These are phyloP conservation scores for Capitulum mitella DNA, from an alignment of 2,888 invertebrate genomes.

Conservation along the genomic window DNA sequence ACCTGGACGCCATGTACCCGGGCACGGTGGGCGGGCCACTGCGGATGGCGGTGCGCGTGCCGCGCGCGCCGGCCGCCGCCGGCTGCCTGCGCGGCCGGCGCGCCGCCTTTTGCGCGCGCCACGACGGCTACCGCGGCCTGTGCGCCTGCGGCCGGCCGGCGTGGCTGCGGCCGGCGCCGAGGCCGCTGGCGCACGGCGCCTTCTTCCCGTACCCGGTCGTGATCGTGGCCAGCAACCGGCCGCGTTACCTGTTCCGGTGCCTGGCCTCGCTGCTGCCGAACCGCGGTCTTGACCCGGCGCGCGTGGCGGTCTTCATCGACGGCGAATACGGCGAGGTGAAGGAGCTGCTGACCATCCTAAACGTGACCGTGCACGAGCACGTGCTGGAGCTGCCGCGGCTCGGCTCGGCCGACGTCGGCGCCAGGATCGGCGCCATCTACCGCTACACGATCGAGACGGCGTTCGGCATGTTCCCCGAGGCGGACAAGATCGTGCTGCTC, in stretches of 20 bases:
- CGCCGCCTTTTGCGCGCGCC: not conserved
- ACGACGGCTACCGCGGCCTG: conserved; percentile 6
- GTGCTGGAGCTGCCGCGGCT: conserved; percentile 23
- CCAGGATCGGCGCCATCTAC: conserved; percentile 54
- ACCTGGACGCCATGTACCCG: conserved; percentile 15
- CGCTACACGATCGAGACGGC: conserved; percentile 53
- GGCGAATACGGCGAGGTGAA: conserved; percentile 55
- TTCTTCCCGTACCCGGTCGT: conserved; percentile 45
- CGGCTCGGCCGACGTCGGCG: conserved; percentile 39
- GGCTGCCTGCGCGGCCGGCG: not conserved
- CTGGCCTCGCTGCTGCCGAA: conserved; percentile 49
- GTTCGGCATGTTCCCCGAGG: conserved; percentile 51
- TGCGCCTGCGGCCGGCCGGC: not conserved
- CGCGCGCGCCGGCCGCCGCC: not conserved
- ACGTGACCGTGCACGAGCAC: conserved; percentile 43
- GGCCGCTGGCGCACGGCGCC: not conserved
- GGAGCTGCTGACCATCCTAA: conserved; percentile 50
- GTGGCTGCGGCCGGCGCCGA: not conserved
- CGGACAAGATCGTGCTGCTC: conserved; percentile 51
- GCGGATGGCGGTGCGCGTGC: not conserved
- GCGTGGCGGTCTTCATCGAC: conserved; percentile 55
- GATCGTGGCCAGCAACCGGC: conserved; percentile 54
- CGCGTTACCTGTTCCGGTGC: conserved; percentile 52
- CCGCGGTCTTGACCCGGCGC: conserved; percentile 49
- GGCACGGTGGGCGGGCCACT: not conserved